Evolutionary conservation across 1,140 invertebrate genomes (phyloP), one percentile per base, ranked within the genome.

Genomic region (Piezodorus guildinii): DNA sequence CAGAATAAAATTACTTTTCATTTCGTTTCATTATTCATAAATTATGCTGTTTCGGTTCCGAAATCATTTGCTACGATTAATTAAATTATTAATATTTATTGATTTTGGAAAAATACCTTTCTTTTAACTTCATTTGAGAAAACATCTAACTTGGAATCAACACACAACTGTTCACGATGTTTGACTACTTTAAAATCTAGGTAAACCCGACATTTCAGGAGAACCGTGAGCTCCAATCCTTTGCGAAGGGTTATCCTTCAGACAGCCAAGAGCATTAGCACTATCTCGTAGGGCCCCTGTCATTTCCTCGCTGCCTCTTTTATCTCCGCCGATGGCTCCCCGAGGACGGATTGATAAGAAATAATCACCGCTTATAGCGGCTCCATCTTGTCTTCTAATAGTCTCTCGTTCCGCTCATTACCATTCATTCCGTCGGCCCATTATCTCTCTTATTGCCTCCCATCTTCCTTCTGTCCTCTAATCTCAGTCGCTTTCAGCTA

Each of bases 331-430:
- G 5, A 21, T 21, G n/a, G 46, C n/a, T 49, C n/a, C 46, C 19
- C 19, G 23, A 56, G 15, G 52, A 23, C 17, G 52, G 52, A 56
- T 56, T 56, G 52, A 56, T 56, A 56, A 56, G 52, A 56, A 56
- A 56, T 56, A 56, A 56, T 56, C 52, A 56, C 52, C 23, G 23
- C 52, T 56, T 56, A 25, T 56, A 56, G 52, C 52, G 52, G 17
- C 23, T 56, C 52, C 17, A 19, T 56, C 52, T 23, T 25, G 23
- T 15, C 52, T 23, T 23, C 52, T 56, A 56, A 56, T 56, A 56
- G 52, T 25, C 17, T 23, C 52, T 15, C 52, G 52, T 56, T 56
- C 23, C 19, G 17, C 23, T 56, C 52, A 25, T 56, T 56, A 56
- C 52, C 52, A 56, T 56, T 56, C 52, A 56, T 56, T 56, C 52